Base-by-base conservation (phyloP, 1,140 invertebrate species). In the Bombus huntii region DNA sequence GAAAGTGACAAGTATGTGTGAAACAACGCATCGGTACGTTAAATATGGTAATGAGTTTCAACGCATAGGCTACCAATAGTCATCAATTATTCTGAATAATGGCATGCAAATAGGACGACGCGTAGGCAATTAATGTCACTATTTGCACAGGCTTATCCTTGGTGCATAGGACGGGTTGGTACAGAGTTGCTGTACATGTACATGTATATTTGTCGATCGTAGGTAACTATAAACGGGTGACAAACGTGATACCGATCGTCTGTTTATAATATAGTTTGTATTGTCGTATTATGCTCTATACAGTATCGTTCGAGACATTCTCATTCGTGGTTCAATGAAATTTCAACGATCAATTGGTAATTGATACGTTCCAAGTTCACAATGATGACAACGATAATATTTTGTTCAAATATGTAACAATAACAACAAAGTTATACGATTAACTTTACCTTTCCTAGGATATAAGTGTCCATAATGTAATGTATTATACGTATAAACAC, bases 81-180 rank as follows among this genome's bases (percentile, higher is more conserved):
- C 92, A 93, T 94, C 92, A 93, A 94, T 94, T 94, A 94, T 94
- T 93, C 93, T 93, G 92, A 93, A 94, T 93, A 94, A 94, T 94
- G 87, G 89, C 85, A 93, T 94, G 93, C 92, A 94, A 94, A 93
- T 93, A 93, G 92, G 89, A 88, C 83, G 88, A 89, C 89, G 86
- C 90, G 89, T 90, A 91, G 91, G 90, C 91, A 93, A 93, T 94
- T 94, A 93, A 93, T 93, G 93, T 93, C 93, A 93, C 92, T 93
- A 93, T 94, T 93, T 93, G 92, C 89, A 89, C 85, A 93, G 92
- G 92, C 90, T 93, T 93, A 93, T 93, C 92, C 92, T 90, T 68
- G 80, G 83, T 78, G 84, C 81, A 88, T 77, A 81, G 87, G 65
- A 79, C 86, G 47, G 74, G 78, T 81, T 90, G 85, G 81, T 42